Conservation (phyloP, 2,888 invertebrate genomes). For the Fabriciana adippe region DNA sequence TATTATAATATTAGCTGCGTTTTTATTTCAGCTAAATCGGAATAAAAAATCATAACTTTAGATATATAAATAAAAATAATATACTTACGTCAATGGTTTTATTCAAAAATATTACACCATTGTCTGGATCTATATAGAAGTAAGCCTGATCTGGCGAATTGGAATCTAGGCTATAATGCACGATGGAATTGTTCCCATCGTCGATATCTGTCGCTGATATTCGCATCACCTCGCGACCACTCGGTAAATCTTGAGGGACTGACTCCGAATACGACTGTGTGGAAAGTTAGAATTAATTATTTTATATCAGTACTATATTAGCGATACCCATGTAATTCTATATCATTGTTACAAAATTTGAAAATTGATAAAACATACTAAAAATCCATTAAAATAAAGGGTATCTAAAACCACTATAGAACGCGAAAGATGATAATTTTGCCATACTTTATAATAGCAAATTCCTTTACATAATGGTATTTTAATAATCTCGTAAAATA, state of each 20-base stretch:
- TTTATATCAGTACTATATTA: background rate
- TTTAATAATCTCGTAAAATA: slow-evolving; percentile 40
- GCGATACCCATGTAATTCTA: background rate
- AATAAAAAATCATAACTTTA: no score
- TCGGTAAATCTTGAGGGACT: slow-evolving; percentile 90
- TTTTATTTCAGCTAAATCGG: no score
- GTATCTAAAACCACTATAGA: slow-evolving; percentile 15
- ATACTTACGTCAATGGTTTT: slow-evolving; percentile 85
- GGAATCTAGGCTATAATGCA: slow-evolving; percentile 85
- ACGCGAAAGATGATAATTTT: background rate
- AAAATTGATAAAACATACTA: background rate
- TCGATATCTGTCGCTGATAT: slow-evolving; percentile 96
- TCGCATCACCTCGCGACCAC: slow-evolving; percentile 90
- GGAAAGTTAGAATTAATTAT: slow-evolving; percentile 39
- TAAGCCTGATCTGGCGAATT: slow-evolving; percentile 82
- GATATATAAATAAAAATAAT: background rate
- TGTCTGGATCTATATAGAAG: slow-evolving; percentile 90
- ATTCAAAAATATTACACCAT: slow-evolving; percentile 91
- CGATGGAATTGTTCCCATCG: slow-evolving; percentile 93
- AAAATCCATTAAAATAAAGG: slow-evolving; percentile 3
- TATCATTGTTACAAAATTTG: slow-evolving; percentile 9
- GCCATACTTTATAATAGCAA: slow-evolving; percentile 7
- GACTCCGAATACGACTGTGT: slow-evolving; percentile 84
- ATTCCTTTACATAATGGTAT: slow-evolving; percentile 28
- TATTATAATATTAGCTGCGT: no score